Conservation (phyloP, 2,888 invertebrate species). For the Luperina testacea region DNA sequence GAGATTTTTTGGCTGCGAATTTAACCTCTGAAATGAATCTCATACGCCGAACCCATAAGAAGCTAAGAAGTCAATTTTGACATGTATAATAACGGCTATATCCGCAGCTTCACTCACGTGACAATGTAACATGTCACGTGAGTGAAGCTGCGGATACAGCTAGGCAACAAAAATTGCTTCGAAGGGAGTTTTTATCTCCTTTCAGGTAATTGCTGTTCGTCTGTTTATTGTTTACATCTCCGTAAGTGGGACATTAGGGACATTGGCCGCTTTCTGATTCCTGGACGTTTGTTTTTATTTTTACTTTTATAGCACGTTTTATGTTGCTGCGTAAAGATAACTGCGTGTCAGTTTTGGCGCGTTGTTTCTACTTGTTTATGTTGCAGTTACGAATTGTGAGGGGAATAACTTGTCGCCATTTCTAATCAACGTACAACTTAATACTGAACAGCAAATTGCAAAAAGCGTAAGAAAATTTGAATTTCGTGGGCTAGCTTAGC, state of each 20-base stretch:
- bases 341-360: slow-evolving; percentile 12
- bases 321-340: slow-evolving; percentile 37
- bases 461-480: too few species aligned
- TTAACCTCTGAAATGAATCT: neutral
- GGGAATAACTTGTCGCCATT: neutral
- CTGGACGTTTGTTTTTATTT: slow-evolving; percentile 21
- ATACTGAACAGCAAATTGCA: too few species aligned
- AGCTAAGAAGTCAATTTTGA: neutral
- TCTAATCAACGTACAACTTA: too few species aligned
- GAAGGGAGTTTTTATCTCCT: slow-evolving; percentile 26
- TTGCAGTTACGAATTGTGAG: neutral
- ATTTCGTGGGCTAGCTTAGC: too few species aligned
- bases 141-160: neutral
- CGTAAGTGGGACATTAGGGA: slow-evolving; percentile 32
- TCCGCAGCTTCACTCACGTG: too few species aligned
- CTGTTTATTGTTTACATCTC: slow-evolving; percentile 32
- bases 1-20: neutral
- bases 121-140: neutral
- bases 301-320: slow-evolving; percentile 51
- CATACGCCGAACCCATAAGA: neutral
- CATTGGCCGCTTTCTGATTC: slow-evolving; percentile 34
- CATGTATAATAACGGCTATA: neutral
- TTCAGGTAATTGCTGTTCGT: slow-evolving; percentile 35
- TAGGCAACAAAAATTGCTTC: slow-evolving; percentile 6
- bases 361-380: slow-evolving; percentile 24